Conservation (phyloP, 2,113 vertebrate genomes). For the Plectropomus leopardus region DNA sequence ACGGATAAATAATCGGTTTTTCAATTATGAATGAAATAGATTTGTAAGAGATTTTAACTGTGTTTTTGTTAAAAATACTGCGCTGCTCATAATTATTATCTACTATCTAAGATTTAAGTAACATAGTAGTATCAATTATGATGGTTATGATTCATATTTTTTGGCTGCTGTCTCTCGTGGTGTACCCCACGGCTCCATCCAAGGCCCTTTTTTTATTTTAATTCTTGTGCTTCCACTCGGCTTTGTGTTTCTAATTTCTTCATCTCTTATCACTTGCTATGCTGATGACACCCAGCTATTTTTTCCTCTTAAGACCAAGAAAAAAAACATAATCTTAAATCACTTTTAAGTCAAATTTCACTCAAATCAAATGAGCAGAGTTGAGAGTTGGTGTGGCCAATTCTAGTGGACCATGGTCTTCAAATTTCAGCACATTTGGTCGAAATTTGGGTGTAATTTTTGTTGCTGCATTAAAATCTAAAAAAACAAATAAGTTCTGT, state of each 20-base stretch:
- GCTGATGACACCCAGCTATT: not conserved
- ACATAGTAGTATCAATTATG: not conserved
- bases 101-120: no score
- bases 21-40: no score
- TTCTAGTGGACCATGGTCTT: not conserved
- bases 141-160: not conserved
- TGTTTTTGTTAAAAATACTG: no score
- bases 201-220: not conserved
- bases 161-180: not conserved
- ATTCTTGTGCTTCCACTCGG: not conserved
- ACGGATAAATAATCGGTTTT: no score
- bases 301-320: not conserved
- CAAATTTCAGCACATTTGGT: not conserved
- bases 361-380: not conserved
- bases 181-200: conserved; percentile 6
- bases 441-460: no score
- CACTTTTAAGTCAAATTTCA: not conserved
- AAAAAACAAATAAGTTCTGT: no score
- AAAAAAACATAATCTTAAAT: not conserved
- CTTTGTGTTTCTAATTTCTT: no score
- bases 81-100: no score
- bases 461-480: no score
- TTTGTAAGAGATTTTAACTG: no score
- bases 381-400: not conserved
- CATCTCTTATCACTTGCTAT: not conserved